Percentiles rank a stretch among this genome's conserved stretches.
Conservation (phyloP, 2,888 invertebrate species). For the Mesorhabditis belari region DNA sequence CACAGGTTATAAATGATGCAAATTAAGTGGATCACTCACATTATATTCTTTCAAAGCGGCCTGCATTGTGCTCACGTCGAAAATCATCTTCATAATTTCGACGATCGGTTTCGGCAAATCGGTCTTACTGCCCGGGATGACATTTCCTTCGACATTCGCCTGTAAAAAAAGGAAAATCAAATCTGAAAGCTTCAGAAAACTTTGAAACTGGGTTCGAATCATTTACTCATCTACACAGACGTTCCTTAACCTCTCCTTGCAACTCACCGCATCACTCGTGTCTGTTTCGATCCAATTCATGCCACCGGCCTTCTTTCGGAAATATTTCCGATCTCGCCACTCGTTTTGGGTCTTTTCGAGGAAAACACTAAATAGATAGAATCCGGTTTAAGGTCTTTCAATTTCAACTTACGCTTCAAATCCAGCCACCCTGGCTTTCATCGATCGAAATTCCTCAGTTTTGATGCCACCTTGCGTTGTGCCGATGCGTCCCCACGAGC, state of each 20-base stretch:
- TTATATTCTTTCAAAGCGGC: conserved; percentile 86
- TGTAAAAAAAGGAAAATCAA: no score
- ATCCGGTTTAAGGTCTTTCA: neutral
- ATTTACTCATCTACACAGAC: no score
- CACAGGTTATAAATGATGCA: neutral
- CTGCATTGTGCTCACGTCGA: conserved; percentile 86
- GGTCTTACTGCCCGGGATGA: conserved; percentile 59
- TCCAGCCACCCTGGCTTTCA: conserved; percentile 33
- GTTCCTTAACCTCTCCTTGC: no score
- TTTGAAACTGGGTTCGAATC: no score
- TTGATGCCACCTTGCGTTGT: conserved; percentile 73
- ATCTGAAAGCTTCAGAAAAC: no score
- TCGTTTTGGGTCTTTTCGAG: conserved; percentile 75
- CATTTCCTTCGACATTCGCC: conserved; percentile 5
- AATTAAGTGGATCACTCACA: conserved; percentile 55
- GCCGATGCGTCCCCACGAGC: conserved; percentile 93
- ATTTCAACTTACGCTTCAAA: conserved; percentile 27
- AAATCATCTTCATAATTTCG: conserved; percentile 74
- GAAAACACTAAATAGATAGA: conserved; percentile 58
- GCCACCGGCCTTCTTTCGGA: conserved; percentile 67
- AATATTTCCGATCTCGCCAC: conserved; percentile 67
- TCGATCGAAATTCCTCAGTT: conserved; percentile 41
- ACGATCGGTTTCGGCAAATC: conserved; percentile 72
- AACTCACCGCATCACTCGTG: conserved; percentile 59
- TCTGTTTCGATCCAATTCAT: conserved; percentile 85